These are phyloP conservation scores for Emydoidea blandingii DNA, from an alignment of 2,797 vertebrate genomes.

Conservation along the genomic window DNA sequence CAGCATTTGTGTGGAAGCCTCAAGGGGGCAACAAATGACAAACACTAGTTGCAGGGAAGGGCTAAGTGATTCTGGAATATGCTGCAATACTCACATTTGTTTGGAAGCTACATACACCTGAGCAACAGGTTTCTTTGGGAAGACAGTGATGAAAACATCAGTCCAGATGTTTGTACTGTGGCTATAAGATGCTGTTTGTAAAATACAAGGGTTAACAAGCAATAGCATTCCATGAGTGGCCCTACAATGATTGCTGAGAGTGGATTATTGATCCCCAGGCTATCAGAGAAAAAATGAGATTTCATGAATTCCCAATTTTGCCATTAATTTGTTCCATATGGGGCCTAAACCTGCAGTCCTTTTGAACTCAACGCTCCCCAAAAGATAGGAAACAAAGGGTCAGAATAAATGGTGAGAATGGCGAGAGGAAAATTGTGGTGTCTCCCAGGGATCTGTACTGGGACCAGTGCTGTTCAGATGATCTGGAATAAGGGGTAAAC, in stretches of 20 bases:
- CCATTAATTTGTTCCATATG: background rate
- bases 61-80: background rate
- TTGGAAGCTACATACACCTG: fast-evolving
- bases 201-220: background rate
- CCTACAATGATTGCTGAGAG: background rate
- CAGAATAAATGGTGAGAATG: too few relatives aligned
- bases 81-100: background rate
- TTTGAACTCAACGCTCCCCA: background rate
- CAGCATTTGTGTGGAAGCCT: background rate
- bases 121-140: background rate
- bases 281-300: background rate
- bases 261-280: background rate
- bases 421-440: too few relatives aligned
- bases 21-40: background rate
- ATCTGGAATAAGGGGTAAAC: too few relatives aligned
- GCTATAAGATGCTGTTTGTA: background rate
- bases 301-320: background rate
- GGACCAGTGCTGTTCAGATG: too few relatives aligned
- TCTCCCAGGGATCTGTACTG: too few relatives aligned
- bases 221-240: background rate
- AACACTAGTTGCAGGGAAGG: background rate
- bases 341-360: background rate
- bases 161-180: background rate
- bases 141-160: background rate
- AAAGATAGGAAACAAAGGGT: too few relatives aligned